Percentiles rank a stretch among this genome's conserved stretches.
phyloP scores from a whole-genome alignment of 1,140 invertebrate genomes.

The Augochlora pura region DNA sequence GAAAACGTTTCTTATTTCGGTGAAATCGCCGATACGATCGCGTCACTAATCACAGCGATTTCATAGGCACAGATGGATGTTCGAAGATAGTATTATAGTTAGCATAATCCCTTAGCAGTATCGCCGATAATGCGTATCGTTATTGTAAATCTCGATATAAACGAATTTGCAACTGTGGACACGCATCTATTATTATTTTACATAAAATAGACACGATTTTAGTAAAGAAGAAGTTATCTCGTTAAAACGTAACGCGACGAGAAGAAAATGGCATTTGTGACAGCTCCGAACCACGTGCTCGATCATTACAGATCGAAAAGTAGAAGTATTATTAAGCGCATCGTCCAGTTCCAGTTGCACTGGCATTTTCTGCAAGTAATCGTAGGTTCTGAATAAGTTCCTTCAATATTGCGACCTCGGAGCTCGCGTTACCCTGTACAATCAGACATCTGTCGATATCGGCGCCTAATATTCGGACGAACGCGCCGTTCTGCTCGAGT shows the following conservation, averaged over 20 bases:
- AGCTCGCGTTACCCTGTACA: conserved; percentile 13
- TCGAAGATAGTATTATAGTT: neutral
- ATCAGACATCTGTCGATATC: conserved; percentile 29
- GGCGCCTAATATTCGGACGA: neutral
- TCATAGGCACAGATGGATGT: neutral
- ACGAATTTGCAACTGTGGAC: no score
- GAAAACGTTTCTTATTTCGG: neutral
- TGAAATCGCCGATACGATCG: neutral
- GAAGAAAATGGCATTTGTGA: no score
- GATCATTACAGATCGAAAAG: no score
- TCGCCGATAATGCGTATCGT: no score
- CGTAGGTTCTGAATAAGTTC: conserved; percentile 6
- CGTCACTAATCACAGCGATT: neutral
- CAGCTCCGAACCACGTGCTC: no score
- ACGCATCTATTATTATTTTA: no score
- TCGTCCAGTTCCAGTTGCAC: neutral
- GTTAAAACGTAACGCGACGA: no score
- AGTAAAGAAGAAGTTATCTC: no score
- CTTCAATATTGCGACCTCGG: neutral
- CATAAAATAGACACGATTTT: no score
- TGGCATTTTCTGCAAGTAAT: conserved; percentile 3
- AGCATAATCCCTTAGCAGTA: no score
- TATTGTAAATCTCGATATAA: no score
- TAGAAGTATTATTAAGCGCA: neutral
- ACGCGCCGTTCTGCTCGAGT: no score